These are phyloP conservation scores for Zaprionus lachaisei DNA, from an alignment of 1,140 invertebrate genomes.

Conservation along the genomic window DNA sequence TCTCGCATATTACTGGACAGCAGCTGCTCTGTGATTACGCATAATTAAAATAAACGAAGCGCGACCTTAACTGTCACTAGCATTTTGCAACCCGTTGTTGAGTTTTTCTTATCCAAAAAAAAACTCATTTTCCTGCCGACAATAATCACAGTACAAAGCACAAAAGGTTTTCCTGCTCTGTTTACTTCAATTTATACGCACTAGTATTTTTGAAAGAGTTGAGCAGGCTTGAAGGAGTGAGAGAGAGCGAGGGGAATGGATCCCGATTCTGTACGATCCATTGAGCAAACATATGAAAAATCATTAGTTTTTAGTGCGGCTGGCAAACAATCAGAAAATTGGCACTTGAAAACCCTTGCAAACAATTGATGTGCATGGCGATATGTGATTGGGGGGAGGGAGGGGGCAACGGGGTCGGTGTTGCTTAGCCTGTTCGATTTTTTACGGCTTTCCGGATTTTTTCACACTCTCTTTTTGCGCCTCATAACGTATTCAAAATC, in stretches of 20 bases:
- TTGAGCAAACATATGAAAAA: constrained; percentile 82
- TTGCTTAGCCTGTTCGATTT: constrained; percentile 29
- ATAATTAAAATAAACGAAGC: constrained; percentile 42
- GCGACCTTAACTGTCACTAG: constrained; percentile 6
- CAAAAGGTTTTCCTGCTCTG: constrained; percentile 14
- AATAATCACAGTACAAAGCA: constrained; percentile 25
- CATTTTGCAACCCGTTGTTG: not conserved
- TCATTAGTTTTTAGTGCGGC: constrained; percentile 81
- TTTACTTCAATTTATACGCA: constrained; percentile 52
- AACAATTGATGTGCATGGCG: constrained; percentile 53
- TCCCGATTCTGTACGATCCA: constrained; percentile 57
- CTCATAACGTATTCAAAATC: constrained; percentile 82
- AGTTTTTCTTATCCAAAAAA: not conserved
- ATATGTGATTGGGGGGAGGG: not conserved
- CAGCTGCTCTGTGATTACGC: not conserved
- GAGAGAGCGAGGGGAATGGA: not conserved
- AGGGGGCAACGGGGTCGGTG: not conserved
- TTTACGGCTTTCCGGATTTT: constrained; percentile 75
- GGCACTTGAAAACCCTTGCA: constrained; percentile 64
- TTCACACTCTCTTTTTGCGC: constrained; percentile 79
- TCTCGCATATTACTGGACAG: not conserved
- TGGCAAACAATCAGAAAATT: constrained; percentile 82
- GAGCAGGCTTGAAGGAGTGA: not conserved
- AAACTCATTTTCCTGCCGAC: constrained; percentile 13
- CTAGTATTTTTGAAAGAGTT: constrained; percentile 40